A percentile compares a stretch with the other conserved stretches of the same genome.
Evolutionary conservation across 92 coral and sea anemone species (phyloP).

Genomic region (Meandrina meandrites): DNA sequence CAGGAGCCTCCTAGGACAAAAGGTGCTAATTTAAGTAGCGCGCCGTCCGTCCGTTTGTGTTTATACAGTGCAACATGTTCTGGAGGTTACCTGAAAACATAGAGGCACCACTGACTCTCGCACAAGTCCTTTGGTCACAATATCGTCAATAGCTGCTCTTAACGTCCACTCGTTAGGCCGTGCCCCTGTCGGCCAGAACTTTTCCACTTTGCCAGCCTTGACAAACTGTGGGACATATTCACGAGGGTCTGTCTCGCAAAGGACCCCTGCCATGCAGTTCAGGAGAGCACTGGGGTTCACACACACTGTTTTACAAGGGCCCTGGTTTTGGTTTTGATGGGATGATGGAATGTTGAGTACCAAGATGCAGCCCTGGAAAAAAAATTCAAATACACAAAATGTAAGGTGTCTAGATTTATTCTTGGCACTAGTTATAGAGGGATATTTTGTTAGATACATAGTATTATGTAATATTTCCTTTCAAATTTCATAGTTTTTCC

Average conservation of each 20-base stretch:
- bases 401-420: background rate
- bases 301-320: slow-evolving; percentile 68
- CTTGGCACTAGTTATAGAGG: too few species aligned
- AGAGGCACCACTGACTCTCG: slow-evolving; percentile 94
- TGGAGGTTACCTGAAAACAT: slow-evolving; percentile 78
- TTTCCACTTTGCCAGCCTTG: slow-evolving; percentile 77
- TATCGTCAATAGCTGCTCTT: slow-evolving; percentile 93
- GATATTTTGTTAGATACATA: too few species aligned
- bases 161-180: slow-evolving; percentile 97
- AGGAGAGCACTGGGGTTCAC: slow-evolving; percentile 87
- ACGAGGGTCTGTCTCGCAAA: slow-evolving; percentile 87
- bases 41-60: too few species aligned
- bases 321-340: slow-evolving; percentile 60
- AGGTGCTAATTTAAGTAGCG: too few species aligned
- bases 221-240: slow-evolving; percentile 90
- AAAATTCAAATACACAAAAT: background rate
- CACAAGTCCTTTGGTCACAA: slow-evolving; percentile 86
- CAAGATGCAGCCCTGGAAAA: slow-evolving; percentile 73
- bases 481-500: too few species aligned
- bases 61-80: background rate
- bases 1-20: too few species aligned
- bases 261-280: slow-evolving; percentile 87
- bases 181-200: slow-evolving; percentile 96
- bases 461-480: too few species aligned
- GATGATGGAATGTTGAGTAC: slow-evolving; percentile 67